Base-by-base conservation (phyloP, 1,140 invertebrate genomes). In the Coptotermes formosanus region DNA sequence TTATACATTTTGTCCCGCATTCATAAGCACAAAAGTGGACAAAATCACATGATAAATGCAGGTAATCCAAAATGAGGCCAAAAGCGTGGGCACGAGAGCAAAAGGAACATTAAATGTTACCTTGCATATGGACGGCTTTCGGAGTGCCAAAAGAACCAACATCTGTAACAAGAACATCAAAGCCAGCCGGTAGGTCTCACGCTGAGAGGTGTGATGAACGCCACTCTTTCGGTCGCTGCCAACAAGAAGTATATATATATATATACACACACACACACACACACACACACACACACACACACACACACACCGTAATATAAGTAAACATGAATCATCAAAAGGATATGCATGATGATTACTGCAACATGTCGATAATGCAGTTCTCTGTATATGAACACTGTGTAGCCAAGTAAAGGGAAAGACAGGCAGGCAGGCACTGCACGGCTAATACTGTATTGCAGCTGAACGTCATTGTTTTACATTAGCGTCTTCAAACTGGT, bases 131-230 rank as follows among this genome's bases (percentile, higher is more conserved):
- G 64, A 75, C 7, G 8, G 64, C 64, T 75, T 75, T 75, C 64
- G n/a, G 25, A 75, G n/a, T 30, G 64, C 64, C 64, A 75, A 0
- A n/a, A 75, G 9, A 1, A 25, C 1, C 64, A 75, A 3, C 64
- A 30, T 75, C 64, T 75, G 64, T 75, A 75, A 75, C 64, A 75
- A n/a, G 64, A 12, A 75, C 64, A 75, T 75, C 64, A 75, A 75
- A 75, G 64, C 1, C 19, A 16, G 14, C 25, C 19, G 64, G 64
- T n/a, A 2, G n/a, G 25, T 14, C n/a, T 9, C 64, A 30, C 25
- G 64, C 25, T 30, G 64, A 75, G 64, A 75, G 64, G 64, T 30
- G 64, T 30, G 64, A 30, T 2, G 64, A n/a, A n/a, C 64, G 8
- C 25, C 64, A 25, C 0, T 25, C 64, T 75, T 75, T 75, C n/a